phyloP scores from a whole-genome alignment of 2,797 vertebrate genomes.

The Tangara arthus region DNA sequence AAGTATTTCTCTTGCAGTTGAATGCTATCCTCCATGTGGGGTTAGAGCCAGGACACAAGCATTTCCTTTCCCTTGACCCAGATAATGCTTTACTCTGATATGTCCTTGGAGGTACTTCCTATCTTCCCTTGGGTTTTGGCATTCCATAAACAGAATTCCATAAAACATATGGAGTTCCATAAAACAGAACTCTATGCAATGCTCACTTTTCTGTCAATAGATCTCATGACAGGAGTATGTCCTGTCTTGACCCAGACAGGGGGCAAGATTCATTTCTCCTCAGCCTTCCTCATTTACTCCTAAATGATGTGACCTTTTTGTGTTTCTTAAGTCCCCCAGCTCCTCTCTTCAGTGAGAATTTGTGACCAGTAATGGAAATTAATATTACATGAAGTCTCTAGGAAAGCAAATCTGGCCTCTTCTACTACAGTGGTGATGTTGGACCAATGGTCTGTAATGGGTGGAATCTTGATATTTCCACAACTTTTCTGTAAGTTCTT shows the following conservation, averaged over 20 bases:
- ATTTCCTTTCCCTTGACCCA: neutral
- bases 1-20: neutral
- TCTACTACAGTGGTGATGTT: neutral
- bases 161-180: neutral
- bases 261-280: neutral
- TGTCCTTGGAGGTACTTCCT: neutral
- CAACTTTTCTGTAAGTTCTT: neutral
- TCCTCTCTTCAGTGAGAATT: neutral
- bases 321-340: neutral
- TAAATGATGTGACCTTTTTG: neutral
- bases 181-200: neutral
- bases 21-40: accelerated
- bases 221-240: neutral
- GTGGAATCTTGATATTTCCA: neutral
- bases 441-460: accelerated
- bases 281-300: neutral
- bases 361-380: neutral
- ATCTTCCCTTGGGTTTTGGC: neutral
- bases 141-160: neutral
- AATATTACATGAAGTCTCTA: neutral
- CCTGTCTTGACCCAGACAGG: neutral
- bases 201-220: neutral
- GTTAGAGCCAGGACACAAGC: neutral
- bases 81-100: neutral
- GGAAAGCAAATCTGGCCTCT: neutral